Base-by-base conservation (phyloP, 2,888 invertebrate species). In the Seira ritae region DNA sequence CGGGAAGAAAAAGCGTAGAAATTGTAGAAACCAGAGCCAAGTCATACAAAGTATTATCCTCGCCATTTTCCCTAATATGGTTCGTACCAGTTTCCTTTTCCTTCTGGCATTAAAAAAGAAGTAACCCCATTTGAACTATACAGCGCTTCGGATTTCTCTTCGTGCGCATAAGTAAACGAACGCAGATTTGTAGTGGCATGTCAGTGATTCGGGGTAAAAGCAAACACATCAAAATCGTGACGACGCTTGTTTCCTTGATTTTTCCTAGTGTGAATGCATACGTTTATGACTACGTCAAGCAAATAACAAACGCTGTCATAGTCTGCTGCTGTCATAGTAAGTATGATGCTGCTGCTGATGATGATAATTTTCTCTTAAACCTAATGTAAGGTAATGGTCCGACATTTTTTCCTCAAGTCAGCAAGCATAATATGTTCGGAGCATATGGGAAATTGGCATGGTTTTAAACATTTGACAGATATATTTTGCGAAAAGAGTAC, bases 31-130 rank as follows among this genome's bases (percentile, higher is more conserved):
- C 31, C 8, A 31, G 31, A 31, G 31, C 31, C 55, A 8, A 31
- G 31, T 8, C 55, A 55, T 55, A 55, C 55, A 31, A 31, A 31
- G 31, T 31, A 19, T 68, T 67, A 22, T 68, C 67, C 67, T 71
- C 80, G 46, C 75, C 75, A 75, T 80, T 75, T 80, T 80, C 66
- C 80, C 80, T 75, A 75, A 80, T 80, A 80, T 75, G 80, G 80
- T 31, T 72, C 50, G 75, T 74, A 75, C 80, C 62, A 80, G 80
- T 80, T 80, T 80, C 80, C 80, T 80, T 70, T 80, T 80, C 75
- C 80, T 80, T 75, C 80, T 80, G 75, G 80, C 80, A 80, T 46
- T 42, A 75, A 71, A 55, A 3, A 31, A 31, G 31, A 17, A 3
- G 22, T 75, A 69, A 75, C 75, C 80, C 75, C 80, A 75, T 70